A percentile compares a stretch with the other conserved stretches of the same genome.
Evolutionary conservation across 2,888 invertebrate species (phyloP).

Genomic region (Phalera bucephala): DNA sequence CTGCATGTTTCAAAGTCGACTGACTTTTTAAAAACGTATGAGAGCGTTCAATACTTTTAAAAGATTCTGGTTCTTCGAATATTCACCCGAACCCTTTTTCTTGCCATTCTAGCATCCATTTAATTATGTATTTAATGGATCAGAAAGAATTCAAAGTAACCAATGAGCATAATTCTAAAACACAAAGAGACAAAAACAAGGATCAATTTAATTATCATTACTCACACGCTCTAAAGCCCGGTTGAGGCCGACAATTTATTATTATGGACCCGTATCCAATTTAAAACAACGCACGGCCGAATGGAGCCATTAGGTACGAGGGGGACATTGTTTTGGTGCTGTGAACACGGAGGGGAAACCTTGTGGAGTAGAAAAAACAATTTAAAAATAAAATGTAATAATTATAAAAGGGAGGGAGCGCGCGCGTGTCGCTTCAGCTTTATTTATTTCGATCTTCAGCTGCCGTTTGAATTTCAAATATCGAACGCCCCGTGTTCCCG

Average conservation of each 20-base stretch:
- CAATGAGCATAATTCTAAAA: slow-evolving; percentile 27
- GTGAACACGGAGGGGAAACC: slow-evolving; percentile 73
- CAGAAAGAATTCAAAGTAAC: slow-evolving; percentile 20
- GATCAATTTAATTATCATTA: slow-evolving; percentile 80
- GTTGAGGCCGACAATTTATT: slow-evolving; percentile 81
- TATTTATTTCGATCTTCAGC: slow-evolving; percentile 78
- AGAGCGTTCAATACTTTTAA: too few relatives aligned
- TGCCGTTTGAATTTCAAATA: slow-evolving; percentile 71
- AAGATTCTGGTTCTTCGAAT: too few relatives aligned
- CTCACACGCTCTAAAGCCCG: slow-evolving; percentile 69
- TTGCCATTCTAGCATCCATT: slow-evolving; percentile 11
- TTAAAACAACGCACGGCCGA: slow-evolving; percentile 79
- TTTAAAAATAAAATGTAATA: slow-evolving; percentile 83
- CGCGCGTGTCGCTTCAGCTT: slow-evolving; percentile 74
- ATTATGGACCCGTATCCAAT: slow-evolving; percentile 82
- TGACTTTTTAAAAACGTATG: background rate
- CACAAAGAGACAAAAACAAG: slow-evolving; percentile 57
- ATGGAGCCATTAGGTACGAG: slow-evolving; percentile 68
- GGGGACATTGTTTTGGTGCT: slow-evolving; percentile 74
- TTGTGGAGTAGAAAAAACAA: slow-evolving; percentile 79
- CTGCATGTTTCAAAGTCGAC: background rate
- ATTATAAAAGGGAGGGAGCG: slow-evolving; percentile 77
- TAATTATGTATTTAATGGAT: slow-evolving; percentile 13
- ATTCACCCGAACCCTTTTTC: too few relatives aligned
- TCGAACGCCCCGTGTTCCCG: slow-evolving; percentile 51